phyloP scores from a whole-genome alignment of 2,888 invertebrate genomes.

The Clitarchus hookeri region DNA sequence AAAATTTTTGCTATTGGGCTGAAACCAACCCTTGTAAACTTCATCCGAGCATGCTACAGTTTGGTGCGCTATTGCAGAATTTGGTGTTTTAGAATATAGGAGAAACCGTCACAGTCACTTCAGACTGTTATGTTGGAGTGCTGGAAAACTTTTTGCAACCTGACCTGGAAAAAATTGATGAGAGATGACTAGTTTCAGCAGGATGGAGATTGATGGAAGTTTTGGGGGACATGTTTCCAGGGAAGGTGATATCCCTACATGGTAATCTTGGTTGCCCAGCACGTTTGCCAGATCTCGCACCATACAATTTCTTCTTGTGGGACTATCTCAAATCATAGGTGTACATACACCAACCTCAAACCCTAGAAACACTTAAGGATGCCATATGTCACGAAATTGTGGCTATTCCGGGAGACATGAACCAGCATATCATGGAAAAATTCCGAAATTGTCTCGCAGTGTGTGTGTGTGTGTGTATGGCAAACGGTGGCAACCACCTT shows the following conservation, averaged over 20 bases:
- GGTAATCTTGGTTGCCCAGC: no score
- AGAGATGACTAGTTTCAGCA: constrained; percentile 22
- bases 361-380: neutral
- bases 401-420: neutral
- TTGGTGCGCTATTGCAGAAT: constrained; percentile 33
- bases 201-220: no score
- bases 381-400: neutral
- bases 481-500: no score
- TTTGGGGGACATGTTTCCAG: no score
- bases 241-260: no score
- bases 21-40: constrained; percentile 19
- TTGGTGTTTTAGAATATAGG: constrained; percentile 35
- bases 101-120: constrained; percentile 20
- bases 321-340: constrained; percentile 11
- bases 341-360: constrained; percentile 11
- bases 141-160: constrained; percentile 16
- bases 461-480: no score
- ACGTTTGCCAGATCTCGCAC: constrained; percentile 24
- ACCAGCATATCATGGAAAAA: no score
- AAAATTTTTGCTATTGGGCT: constrained; percentile 34
- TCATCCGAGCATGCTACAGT: constrained; percentile 32
- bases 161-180: neutral
- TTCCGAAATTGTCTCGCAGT: no score
- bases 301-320: constrained; percentile 10
- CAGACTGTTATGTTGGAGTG: neutral